phyloP scores from a whole-genome alignment of 2,888 invertebrate species.

The Teleogryllus oceanicus region DNA sequence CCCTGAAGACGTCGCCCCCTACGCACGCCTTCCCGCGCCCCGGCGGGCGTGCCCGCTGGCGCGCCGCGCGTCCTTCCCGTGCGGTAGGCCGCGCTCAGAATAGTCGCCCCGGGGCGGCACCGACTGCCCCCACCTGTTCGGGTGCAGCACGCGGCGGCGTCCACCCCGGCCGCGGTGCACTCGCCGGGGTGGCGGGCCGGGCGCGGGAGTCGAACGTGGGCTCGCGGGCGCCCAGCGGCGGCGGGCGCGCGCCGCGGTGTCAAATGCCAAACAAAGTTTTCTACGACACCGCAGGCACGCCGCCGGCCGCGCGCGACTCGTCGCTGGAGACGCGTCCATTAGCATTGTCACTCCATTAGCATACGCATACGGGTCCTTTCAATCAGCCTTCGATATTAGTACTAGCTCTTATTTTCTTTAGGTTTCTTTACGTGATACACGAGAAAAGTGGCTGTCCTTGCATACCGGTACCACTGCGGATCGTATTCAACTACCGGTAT shows the following conservation, averaged over 20 bases:
- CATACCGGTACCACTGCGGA: conserved; percentile 22
- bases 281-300: conserved; percentile 7
- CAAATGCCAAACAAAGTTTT: neutral
- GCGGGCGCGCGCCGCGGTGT: neutral
- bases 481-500: conserved; percentile 22
- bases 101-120: neutral
- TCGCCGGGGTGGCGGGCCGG: neutral
- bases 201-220: neutral
- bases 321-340: neutral
- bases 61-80: neutral
- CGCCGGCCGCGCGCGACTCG: neutral
- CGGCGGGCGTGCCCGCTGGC: neutral
- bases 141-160: too few species aligned
- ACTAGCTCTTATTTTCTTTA: too few species aligned
- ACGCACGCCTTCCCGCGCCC: neutral
- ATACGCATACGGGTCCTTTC: neutral
- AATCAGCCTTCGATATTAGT: too few species aligned
- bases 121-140: neutral
- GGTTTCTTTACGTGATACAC: neutral
- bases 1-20: too few species aligned
- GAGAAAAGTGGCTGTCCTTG: neutral
- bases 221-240: neutral
- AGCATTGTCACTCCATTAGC: neutral
- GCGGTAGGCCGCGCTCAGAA: conserved; percentile 7
- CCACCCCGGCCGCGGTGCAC: neutral